Evolutionary conservation across 2,113 vertebrate species (phyloP).

Genomic region (Phalacrocorax brasilianus): DNA sequence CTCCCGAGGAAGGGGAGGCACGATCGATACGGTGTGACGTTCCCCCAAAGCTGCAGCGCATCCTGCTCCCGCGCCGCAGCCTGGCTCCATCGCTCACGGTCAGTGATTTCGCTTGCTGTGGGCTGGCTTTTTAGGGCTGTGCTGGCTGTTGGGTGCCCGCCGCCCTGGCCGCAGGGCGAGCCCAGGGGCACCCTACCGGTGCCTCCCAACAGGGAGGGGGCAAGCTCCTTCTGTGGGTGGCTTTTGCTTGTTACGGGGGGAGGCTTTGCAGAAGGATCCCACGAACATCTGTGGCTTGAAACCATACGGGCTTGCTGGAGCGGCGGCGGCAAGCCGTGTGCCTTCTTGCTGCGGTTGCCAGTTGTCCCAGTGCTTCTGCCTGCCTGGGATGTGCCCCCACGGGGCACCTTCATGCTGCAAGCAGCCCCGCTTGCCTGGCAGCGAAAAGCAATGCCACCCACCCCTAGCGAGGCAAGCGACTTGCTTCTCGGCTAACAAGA

Average conservation of each 20-base stretch:
- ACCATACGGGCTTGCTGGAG: neutral
- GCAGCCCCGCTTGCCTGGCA: neutral
- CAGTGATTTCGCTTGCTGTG: neutral
- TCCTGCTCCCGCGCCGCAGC: neutral
- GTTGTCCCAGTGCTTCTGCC: neutral
- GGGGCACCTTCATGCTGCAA: neutral
- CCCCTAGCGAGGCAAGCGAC: neutral
- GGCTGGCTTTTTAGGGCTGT: neutral
- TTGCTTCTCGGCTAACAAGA: constrained; percentile 44
- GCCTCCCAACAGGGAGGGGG: neutral
- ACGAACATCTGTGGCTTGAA: neutral
- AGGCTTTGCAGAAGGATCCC: neutral
- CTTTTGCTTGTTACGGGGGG: neutral
- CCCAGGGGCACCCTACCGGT: fast-evolving
- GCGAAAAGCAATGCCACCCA: neutral
- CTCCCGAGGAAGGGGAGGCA: neutral
- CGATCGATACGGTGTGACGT: neutral
- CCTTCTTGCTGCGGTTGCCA: neutral
- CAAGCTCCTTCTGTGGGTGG: fast-evolving
- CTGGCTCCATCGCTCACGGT: neutral
- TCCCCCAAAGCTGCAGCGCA: neutral
- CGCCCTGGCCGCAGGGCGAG: fast-evolving
- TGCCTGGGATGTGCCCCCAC: fast-evolving
- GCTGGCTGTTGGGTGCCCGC: neutral
- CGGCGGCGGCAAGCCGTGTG: fast-evolving